Evolutionary conservation across 1,140 invertebrate species (phyloP), one percentile per base, ranked within the genome.

Genomic region (Drosophila parabipectinata): DNA sequence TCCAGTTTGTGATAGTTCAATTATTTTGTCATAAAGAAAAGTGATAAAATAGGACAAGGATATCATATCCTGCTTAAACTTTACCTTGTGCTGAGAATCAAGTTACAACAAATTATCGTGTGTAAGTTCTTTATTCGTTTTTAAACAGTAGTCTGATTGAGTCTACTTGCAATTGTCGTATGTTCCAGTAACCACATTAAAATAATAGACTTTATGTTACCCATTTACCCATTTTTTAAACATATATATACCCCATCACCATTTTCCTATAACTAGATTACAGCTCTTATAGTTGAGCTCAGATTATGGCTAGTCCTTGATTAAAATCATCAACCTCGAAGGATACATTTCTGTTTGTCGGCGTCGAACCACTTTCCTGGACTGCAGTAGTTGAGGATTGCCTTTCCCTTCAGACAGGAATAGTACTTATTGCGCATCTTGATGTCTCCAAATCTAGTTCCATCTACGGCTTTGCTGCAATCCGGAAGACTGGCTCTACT

Each of bases 401-500:
- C 45, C 4, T 15, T 69, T 21, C 72, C 72, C 1, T 68, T 61
- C 1, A 15, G n/a, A 12, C 79, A 83, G 4, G 71, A 50, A 15
- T 78, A 83, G 45, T 62, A 83, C 53, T 82, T 83, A 24, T 82
- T 83, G 21, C 58, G 69, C 21, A 52, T 39, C 8, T 62, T 61
- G 6, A 58, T 50, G 34, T 79, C 72, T 7, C 66, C 61, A 2
- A 68, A 54, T 7, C n/a, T 47, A 7, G 5, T 47, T 4, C 72
- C 57, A 18, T 79, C 52, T 3, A 9, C n/a, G 4, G 50, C 44
- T 47, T 52, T 32, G 10, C 18, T 61, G 21, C 80, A 79, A 10
- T 83, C 50, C 2, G 45, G 64, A 6, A 30, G 1, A 4, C 3
- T 10, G 9, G 6, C 7, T 8, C 3, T 12, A 1, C 18, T 1